Percentiles rank a stretch among this genome's conserved stretches.
Evolutionary conservation across 2,113 vertebrate species (phyloP).

Genomic region (Dromaius novaehollandiae): DNA sequence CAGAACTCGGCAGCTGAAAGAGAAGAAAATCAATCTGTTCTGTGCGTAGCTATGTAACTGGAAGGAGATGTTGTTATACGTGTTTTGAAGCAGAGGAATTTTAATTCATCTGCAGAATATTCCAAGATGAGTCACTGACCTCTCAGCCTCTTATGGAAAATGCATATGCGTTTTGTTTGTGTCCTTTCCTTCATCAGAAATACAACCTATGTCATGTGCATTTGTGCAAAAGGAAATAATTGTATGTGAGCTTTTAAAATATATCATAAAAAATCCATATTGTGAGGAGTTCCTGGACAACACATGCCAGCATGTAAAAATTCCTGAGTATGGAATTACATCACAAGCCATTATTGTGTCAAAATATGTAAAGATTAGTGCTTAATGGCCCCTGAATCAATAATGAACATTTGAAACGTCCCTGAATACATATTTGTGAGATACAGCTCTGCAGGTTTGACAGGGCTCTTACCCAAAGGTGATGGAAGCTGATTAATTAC

Average conservation of each 20-base stretch:
- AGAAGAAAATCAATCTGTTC: neutral
- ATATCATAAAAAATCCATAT: neutral
- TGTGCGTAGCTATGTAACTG: neutral
- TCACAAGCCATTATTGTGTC: neutral
- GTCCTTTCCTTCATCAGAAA: neutral
- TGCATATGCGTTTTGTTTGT: neutral
- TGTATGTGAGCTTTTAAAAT: neutral
- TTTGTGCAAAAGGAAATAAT: neutral
- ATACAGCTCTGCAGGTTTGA: neutral
- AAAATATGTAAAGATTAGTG: conserved; percentile 12
- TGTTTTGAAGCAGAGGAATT: conserved; percentile 22
- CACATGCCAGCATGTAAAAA: neutral
- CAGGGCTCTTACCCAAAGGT: conserved; percentile 9
- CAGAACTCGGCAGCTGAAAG: neutral
- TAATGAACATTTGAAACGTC: neutral
- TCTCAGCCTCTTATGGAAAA: neutral
- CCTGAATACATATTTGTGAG: neutral
- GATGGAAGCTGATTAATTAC: conserved; percentile 8
- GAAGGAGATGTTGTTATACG: neutral
- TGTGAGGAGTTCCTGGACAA: neutral
- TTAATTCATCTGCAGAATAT: conserved; percentile 1
- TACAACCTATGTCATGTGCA: neutral
- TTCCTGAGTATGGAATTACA: neutral
- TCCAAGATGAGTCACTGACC: neutral
- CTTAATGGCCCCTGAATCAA: neutral